These are phyloP conservation scores for Gorilla gorilla DNA, from an alignment of 2,113 vertebrate genomes.

Conservation along the genomic window DNA sequence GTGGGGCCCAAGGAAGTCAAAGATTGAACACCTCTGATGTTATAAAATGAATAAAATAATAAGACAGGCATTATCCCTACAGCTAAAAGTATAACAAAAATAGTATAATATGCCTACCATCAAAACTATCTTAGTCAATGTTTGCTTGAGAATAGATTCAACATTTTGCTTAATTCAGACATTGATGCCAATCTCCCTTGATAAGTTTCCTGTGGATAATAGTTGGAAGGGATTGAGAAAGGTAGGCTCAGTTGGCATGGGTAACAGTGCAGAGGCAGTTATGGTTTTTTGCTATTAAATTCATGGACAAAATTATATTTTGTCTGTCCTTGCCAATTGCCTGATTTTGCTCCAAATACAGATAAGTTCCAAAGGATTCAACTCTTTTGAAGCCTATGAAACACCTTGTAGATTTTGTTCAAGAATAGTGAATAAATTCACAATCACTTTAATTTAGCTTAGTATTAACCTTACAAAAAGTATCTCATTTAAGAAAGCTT, in stretches of 20 bases:
- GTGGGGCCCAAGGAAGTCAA: too few species aligned
- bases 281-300: slow-evolving; percentile 45
- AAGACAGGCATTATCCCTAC: neutral
- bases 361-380: slow-evolving; percentile 44
- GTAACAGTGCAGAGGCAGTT: neutral
- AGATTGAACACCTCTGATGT: too few species aligned
- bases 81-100: neutral
- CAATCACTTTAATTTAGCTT: slow-evolving; percentile 46
- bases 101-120: neutral
- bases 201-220: neutral
- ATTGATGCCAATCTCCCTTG: neutral
- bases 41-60: neutral
- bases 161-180: slow-evolving; percentile 9
- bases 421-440: neutral
- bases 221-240: slow-evolving; percentile 41
- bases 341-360: slow-evolving; percentile 34
- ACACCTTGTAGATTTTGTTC: neutral
- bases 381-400: neutral
- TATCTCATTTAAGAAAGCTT: neutral
- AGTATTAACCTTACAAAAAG: slow-evolving; percentile 1
- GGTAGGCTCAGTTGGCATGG: slow-evolving; percentile 9
- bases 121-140: neutral
- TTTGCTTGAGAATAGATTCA: neutral
- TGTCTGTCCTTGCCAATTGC: slow-evolving; percentile 31
- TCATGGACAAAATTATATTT: slow-evolving; percentile 39